phyloP scores from a whole-genome alignment of 2,797 vertebrate genomes.

The Gobionotothen gibberifrons region DNA sequence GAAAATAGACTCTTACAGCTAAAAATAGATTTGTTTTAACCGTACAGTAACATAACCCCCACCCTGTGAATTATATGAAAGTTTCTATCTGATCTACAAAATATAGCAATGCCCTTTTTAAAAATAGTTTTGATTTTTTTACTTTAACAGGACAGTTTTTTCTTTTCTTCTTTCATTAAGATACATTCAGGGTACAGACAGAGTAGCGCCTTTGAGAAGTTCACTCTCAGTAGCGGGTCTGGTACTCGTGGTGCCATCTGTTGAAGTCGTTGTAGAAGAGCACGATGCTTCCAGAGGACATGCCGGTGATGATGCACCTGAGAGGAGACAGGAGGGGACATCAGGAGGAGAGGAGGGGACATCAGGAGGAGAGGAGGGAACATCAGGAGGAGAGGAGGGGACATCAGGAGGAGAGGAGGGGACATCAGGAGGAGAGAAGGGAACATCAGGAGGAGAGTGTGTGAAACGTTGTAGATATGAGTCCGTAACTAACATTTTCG shows the following conservation, averaged over 20 bases:
- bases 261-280: conserved; percentile 99
- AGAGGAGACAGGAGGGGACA: conserved; percentile 4
- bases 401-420: too few relatives aligned
- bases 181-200: conserved; percentile 80
- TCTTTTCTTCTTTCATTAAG: conserved; percentile 61
- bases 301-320: conserved; percentile 97
- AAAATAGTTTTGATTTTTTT: conserved; percentile 92
- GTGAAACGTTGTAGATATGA: too few relatives aligned
- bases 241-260: conserved; percentile 98
- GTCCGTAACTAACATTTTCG: too few relatives aligned
- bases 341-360: neutral
- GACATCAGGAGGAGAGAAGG: too few relatives aligned
- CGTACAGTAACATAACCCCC: conserved; percentile 89
- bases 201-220: conserved; percentile 66
- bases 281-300: conserved; percentile 98
- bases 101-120: conserved; percentile 95
- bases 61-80: conserved; percentile 87
- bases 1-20: conserved; percentile 92
- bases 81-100: conserved; percentile 95
- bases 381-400: too few relatives aligned
- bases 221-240: conserved; percentile 92
- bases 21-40: conserved; percentile 94
- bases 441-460: too few relatives aligned
- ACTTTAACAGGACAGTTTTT: conserved; percentile 80
- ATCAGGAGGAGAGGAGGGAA: neutral